Conservation (phyloP, 2,888 invertebrate species). For the Encarsia formosa region DNA sequence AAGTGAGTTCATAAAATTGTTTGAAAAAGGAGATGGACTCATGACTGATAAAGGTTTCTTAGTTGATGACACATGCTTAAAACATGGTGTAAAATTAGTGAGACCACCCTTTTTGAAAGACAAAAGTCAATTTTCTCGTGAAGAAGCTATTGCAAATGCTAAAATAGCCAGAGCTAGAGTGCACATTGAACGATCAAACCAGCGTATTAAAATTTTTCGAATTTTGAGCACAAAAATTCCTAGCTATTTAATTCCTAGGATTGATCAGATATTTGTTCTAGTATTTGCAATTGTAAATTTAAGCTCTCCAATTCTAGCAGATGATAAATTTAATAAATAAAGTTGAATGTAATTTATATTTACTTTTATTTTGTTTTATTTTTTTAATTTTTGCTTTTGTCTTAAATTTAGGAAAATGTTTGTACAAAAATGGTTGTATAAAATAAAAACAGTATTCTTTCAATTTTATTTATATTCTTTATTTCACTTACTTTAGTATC, state of each 20-base stretch:
- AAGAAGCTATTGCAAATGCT: slow-evolving; percentile 19
- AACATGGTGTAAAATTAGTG: slow-evolving; percentile 20
- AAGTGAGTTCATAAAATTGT: slow-evolving; percentile 17
- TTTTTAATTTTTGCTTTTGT: too few species aligned
- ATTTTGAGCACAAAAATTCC: too few species aligned
- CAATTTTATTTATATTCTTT: too few species aligned
- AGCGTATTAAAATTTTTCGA: too few species aligned
- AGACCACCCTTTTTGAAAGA: slow-evolving; percentile 26
- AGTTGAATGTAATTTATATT: too few species aligned
- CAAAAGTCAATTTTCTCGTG: slow-evolving; percentile 22
- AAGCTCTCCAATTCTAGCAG: slow-evolving; percentile 16
- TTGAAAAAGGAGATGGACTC: slow-evolving; percentile 28
- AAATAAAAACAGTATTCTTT: too few species aligned
- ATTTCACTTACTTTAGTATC: too few species aligned
- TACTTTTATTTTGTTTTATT: too few species aligned
- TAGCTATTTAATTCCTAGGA: slow-evolving; percentile 7
- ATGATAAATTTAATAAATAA: slow-evolving; percentile 17
- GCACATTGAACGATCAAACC: slow-evolving; percentile 26
- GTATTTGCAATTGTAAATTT: slow-evolving; percentile 24
- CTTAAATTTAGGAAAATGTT: too few species aligned
- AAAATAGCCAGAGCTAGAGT: slow-evolving; percentile 26
- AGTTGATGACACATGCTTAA: slow-evolving; percentile 24
- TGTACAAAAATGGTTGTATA: too few species aligned
- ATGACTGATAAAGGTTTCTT: slow-evolving; percentile 31
- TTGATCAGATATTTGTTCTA: slow-evolving; percentile 24